These are phyloP conservation scores for Epsilonema sp. DNA, from an alignment of 2,888 invertebrate species.

Conservation along the genomic window DNA sequence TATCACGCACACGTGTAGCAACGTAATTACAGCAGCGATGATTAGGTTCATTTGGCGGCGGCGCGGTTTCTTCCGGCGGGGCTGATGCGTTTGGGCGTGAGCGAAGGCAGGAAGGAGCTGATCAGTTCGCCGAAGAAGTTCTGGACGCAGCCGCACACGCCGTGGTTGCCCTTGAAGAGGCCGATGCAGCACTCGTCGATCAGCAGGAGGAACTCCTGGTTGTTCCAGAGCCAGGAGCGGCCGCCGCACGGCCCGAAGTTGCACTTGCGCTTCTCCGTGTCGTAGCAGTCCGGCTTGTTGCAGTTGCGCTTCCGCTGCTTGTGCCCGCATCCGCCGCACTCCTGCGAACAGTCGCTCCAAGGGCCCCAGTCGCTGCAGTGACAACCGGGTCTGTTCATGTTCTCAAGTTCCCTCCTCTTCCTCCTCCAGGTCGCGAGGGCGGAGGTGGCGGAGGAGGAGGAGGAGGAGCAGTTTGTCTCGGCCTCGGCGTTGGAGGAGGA, in stretches of 20 bases:
- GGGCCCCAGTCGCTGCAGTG: conserved; percentile 20
- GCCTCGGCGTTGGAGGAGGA: not conserved
- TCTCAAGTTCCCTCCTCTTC: not conserved
- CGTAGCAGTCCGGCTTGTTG: conserved; percentile 2
- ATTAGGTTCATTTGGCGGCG: too few species aligned
- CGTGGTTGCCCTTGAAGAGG: not conserved
- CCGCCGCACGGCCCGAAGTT: conserved; percentile 19
- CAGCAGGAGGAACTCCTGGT: conserved; percentile 6
- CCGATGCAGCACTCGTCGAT: conserved; percentile 9
- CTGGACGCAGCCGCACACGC: not conserved
- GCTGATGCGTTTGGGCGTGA: too few species aligned
- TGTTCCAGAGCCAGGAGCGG: not conserved
- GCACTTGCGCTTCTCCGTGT: conserved; percentile 21
- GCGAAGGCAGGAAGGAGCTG: not conserved
- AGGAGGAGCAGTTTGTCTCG: not conserved
- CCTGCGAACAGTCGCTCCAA: conserved; percentile 19
- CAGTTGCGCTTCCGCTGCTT: conserved; percentile 13
- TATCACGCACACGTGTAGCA: too few species aligned
- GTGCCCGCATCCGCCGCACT: conserved; percentile 26
- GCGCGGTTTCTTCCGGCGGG: too few species aligned
- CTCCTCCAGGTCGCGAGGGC: not conserved
- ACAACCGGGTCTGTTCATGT: conserved; percentile 13
- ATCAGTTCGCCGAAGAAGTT: not conserved
- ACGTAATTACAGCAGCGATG: too few species aligned
- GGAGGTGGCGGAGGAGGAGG: not conserved